A percentile compares a stretch with the other conserved stretches of the same genome.
These are phyloP conservation scores for Drosophila santomea DNA, from an alignment of 1,140 invertebrate species.

Conservation along the genomic window DNA sequence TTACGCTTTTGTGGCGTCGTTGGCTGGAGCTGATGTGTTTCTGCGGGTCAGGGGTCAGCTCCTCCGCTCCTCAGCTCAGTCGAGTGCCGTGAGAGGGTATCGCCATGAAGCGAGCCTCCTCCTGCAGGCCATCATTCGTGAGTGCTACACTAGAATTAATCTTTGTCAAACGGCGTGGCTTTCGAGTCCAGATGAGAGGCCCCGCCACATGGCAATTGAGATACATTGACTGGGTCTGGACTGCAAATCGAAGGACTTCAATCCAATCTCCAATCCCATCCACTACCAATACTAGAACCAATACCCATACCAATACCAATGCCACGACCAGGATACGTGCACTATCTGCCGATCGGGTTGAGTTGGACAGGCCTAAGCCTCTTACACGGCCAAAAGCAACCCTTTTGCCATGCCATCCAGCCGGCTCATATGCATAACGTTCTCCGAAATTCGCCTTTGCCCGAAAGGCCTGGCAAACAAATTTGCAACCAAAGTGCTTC, in stretches of 20 bases:
- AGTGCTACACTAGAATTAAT: slow-evolving; percentile 50
- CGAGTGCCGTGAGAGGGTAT: slow-evolving; percentile 26
- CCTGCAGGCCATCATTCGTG: slow-evolving; percentile 37
- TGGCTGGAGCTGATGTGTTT: slow-evolving; percentile 40
- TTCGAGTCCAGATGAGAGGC: slow-evolving; percentile 21
- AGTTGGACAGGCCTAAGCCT: slow-evolving; percentile 38
- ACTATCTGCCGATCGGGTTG: slow-evolving; percentile 43
- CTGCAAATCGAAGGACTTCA: slow-evolving; percentile 23
- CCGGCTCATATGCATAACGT: slow-evolving; percentile 51
- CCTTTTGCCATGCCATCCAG: background rate
- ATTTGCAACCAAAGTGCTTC: slow-evolving; percentile 53
- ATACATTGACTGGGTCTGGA: slow-evolving; percentile 32
- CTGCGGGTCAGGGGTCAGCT: slow-evolving; percentile 35
- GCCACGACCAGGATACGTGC: slow-evolving; percentile 28
- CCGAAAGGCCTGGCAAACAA: slow-evolving; percentile 34
- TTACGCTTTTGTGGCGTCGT: slow-evolving; percentile 39
- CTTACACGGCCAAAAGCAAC: slow-evolving; percentile 5
- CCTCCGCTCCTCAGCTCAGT: background rate
- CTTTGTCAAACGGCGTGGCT: slow-evolving; percentile 44
- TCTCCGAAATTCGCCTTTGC: slow-evolving; percentile 40
- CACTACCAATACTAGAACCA: slow-evolving; percentile 6
- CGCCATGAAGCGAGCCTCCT: slow-evolving; percentile 3
- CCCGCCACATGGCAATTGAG: slow-evolving; percentile 33
- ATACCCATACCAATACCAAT: slow-evolving; percentile 6
- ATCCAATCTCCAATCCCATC: background rate